Evolutionary conservation across 2,113 vertebrate species (phyloP).

Genomic region (Thalassoma bifasciatum): DNA sequence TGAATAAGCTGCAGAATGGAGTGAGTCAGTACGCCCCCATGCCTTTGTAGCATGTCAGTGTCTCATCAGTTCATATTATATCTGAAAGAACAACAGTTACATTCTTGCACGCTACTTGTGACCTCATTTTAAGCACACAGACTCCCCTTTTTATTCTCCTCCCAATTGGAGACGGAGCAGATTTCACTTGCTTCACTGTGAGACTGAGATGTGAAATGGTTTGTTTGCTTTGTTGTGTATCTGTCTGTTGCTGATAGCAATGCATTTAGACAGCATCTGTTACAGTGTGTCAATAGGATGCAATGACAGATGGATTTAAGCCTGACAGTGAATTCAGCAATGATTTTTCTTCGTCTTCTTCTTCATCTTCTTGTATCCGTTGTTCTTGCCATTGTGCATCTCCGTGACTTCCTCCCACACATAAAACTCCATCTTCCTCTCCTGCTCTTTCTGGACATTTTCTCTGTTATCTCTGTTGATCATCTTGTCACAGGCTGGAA

Average conservation of each 20-base stretch:
- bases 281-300: slow-evolving; percentile 56
- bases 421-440: slow-evolving; percentile 36
- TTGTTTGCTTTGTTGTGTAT: slow-evolving; percentile 44
- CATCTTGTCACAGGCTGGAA: slow-evolving; percentile 19
- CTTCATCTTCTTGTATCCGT: slow-evolving; percentile 15
- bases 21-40: slow-evolving; percentile 67
- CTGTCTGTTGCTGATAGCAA: slow-evolving; percentile 50
- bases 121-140: slow-evolving; percentile 44
- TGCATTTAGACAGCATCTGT: slow-evolving; percentile 59
- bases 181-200: slow-evolving; percentile 16
- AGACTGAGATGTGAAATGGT: slow-evolving; percentile 26
- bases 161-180: slow-evolving; percentile 7
- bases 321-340: slow-evolving; percentile 38
- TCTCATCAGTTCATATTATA: slow-evolving; percentile 56
- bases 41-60: slow-evolving; percentile 42
- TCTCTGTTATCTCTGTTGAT: slow-evolving; percentile 51
- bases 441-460: slow-evolving; percentile 52
- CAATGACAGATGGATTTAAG: slow-evolving; percentile 64
- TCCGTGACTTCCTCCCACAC: slow-evolving; percentile 69
- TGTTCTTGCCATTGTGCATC: slow-evolving; percentile 52
- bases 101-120: slow-evolving; percentile 35
- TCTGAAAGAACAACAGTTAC: slow-evolving; percentile 28
- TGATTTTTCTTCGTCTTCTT: slow-evolving; percentile 39
- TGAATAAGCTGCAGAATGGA: slow-evolving; percentile 49
- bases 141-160: slow-evolving; percentile 13